Evolutionary conservation across 1,140 invertebrate species (phyloP).

Genomic region (Doryteuthis pealeii): DNA sequence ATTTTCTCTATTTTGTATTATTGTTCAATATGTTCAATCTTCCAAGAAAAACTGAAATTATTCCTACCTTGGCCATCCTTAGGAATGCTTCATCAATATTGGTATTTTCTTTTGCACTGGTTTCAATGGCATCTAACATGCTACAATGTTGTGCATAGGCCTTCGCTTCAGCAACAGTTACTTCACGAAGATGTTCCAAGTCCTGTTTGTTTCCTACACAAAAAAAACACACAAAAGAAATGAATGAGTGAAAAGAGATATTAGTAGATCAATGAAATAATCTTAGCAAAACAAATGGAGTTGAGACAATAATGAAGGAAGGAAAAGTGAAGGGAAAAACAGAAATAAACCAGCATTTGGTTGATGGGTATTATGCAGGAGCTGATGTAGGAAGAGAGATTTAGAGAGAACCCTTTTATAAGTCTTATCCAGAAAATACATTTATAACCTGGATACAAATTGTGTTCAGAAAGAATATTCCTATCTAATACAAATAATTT

Average conservation of each 20-base stretch:
- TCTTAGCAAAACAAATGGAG: background rate
- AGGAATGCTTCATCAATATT: slow-evolving; percentile 58
- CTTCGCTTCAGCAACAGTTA: slow-evolving; percentile 80
- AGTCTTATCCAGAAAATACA: no score
- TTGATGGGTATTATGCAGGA: no score
- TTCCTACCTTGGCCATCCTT: slow-evolving; percentile 53
- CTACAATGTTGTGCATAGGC: slow-evolving; percentile 74
- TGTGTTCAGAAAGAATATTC: no score
- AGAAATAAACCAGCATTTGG: no score
- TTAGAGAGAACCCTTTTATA: no score
- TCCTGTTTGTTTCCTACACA: slow-evolving; percentile 82
- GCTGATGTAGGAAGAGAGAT: no score
- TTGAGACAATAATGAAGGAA: background rate
- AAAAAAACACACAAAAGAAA: slow-evolving; percentile 1
- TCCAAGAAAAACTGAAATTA: no score
- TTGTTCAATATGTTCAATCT: no score
- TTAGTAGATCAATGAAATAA: slow-evolving; percentile 12
- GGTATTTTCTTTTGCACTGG: slow-evolving; percentile 60
- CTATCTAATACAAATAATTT: no score
- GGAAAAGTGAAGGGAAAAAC: no score
- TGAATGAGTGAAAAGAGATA: background rate
- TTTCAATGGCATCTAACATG: slow-evolving; percentile 54
- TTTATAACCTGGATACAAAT: no score
- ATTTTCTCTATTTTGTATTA: no score
- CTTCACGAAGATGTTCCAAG: slow-evolving; percentile 76